Conservation (phyloP, 2,888 invertebrate species). For the Trichopoda pennipes region DNA sequence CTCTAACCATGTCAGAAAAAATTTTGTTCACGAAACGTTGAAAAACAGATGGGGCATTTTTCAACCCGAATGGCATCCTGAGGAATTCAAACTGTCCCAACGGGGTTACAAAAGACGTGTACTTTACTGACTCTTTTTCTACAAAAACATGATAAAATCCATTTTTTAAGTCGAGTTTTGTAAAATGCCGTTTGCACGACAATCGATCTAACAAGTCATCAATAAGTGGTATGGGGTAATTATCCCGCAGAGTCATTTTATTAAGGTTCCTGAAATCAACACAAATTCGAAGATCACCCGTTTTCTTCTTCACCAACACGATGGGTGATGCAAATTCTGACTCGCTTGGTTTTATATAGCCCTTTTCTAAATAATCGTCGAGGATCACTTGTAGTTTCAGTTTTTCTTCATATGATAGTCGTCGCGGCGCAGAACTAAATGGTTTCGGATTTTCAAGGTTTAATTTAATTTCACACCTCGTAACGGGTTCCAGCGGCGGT, state of each 20-base stretch:
- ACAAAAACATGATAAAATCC: slow-evolving; percentile 47
- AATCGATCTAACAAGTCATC: slow-evolving; percentile 49
- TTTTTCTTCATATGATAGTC: slow-evolving; percentile 48
- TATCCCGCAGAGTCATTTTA: too few relatives aligned
- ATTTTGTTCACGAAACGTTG: too few relatives aligned
- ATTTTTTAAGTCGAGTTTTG: slow-evolving; percentile 53
- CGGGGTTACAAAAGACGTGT: too few relatives aligned
- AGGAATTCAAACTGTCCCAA: too few relatives aligned
- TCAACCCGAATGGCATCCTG: too few relatives aligned
- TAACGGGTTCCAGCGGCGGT: slow-evolving; percentile 33
- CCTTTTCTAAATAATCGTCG: slow-evolving; percentile 30
- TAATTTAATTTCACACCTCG: slow-evolving; percentile 50
- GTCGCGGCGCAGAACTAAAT: slow-evolving; percentile 52
- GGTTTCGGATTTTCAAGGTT: slow-evolving; percentile 41
- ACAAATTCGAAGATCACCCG: slow-evolving; percentile 15
- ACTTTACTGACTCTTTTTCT: too few relatives aligned
- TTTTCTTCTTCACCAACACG: slow-evolving; percentile 55
- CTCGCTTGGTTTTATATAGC: slow-evolving; percentile 13
- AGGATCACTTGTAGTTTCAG: slow-evolving; percentile 39
- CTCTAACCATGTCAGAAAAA: too few relatives aligned
- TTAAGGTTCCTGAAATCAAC: too few relatives aligned
- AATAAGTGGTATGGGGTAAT: slow-evolving; percentile 54
- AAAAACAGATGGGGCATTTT: too few relatives aligned
- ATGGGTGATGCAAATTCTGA: slow-evolving; percentile 50
- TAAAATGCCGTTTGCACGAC: slow-evolving; percentile 30